Conservation (phyloP, 2,797 vertebrate genomes). For the Falco peregrinus region DNA sequence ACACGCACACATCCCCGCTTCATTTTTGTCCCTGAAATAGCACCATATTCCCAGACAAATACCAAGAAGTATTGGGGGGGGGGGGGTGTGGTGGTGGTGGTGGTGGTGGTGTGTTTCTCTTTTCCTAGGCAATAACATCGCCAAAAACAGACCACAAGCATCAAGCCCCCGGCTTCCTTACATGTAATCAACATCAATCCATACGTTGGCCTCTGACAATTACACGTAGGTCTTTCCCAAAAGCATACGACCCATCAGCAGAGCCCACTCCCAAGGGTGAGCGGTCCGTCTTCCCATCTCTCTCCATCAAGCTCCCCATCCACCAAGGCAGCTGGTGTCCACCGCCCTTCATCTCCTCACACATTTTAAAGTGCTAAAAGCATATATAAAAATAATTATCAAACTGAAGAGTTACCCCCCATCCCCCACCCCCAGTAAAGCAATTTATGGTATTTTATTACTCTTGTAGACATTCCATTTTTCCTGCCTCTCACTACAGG, state of each 20-base stretch:
- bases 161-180: too few relatives aligned
- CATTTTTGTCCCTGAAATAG: neutral
- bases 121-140: neutral
- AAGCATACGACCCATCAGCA: too few relatives aligned
- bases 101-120: too few relatives aligned
- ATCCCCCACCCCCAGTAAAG: neutral
- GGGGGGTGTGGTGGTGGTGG: too few relatives aligned
- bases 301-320: too few relatives aligned
- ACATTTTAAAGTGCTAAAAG: neutral
- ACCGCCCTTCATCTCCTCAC: too few relatives aligned
- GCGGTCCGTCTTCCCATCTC: rapidly evolving
- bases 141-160: too few relatives aligned
- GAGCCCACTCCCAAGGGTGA: neutral
- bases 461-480: neutral
- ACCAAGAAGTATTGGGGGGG: neutral
- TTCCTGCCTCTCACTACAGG: neutral
- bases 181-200: too few relatives aligned
- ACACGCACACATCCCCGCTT: too few relatives aligned
- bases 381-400: neutral
- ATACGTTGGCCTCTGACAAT: too few relatives aligned
- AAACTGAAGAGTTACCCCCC: too few relatives aligned
- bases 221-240: too few relatives aligned
- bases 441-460: neutral
- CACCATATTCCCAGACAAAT: neutral
- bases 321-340: rapidly evolving